These are phyloP conservation scores for Dascillus cervinus DNA, from an alignment of 2,888 invertebrate genomes.

Conservation along the genomic window DNA sequence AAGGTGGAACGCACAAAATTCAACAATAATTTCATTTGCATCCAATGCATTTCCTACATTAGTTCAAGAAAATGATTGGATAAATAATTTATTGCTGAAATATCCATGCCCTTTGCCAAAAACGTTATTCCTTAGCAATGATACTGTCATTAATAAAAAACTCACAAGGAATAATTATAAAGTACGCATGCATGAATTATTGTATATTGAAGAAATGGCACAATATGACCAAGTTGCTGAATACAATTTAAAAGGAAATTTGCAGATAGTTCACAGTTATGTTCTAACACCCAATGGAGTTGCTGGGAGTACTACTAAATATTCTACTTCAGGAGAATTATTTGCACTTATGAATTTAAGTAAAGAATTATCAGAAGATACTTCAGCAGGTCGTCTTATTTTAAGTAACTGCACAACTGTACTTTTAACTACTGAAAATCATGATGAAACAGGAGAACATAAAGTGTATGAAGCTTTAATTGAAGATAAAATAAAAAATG, in stretches of 20 bases:
- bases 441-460: constrained; percentile 23
- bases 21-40: constrained; percentile 37
- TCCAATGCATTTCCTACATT: constrained; percentile 24
- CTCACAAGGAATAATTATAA: constrained; percentile 63
- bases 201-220: constrained; percentile 72
- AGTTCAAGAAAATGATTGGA: constrained; percentile 41
- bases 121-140: constrained; percentile 60
- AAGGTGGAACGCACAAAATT: constrained; percentile 47
- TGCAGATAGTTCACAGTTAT: constrained; percentile 59
- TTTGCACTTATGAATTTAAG: constrained; percentile 66
- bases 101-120: constrained; percentile 62
- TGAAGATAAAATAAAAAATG: constrained; percentile 67
- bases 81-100: constrained; percentile 48
- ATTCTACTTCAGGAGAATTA: constrained; percentile 66
- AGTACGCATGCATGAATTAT: constrained; percentile 64
- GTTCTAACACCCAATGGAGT: constrained; percentile 60
- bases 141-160: constrained; percentile 55
- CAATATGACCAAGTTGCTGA: constrained; percentile 61
- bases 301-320: constrained; percentile 66
- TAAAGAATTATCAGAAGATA: constrained; percentile 73
- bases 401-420: constrained; percentile 68
- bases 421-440: constrained; percentile 41
- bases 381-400: constrained; percentile 70
- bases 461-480: constrained; percentile 68
- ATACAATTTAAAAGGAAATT: constrained; percentile 57